Percentiles rank a stretch among this genome's conserved stretches.
Evolutionary conservation across 2,888 invertebrate genomes (phyloP).

Genomic region (Pecten maximus): DNA sequence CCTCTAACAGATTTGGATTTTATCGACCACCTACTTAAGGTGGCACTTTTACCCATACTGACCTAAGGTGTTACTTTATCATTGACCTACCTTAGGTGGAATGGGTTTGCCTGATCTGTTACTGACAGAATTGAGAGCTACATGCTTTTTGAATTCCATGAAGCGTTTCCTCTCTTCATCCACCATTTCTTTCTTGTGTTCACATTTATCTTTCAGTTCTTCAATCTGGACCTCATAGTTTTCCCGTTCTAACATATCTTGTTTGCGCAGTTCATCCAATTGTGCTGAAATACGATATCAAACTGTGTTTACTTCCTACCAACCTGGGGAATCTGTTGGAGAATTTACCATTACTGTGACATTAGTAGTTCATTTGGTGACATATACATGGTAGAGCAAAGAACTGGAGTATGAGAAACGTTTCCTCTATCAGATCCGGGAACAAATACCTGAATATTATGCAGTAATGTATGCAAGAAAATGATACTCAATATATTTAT

Average conservation of each 20-base stretch:
- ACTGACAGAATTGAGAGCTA: conserved; percentile 79
- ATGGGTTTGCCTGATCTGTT: conserved; percentile 80
- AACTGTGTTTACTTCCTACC: not conserved
- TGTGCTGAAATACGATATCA: conserved; percentile 70
- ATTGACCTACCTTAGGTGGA: conserved; percentile 72
- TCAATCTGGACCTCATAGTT: conserved; percentile 76
- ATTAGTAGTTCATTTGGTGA: too few relatives aligned
- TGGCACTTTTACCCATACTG: not conserved
- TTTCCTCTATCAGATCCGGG: too few relatives aligned
- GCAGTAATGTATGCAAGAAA: too few relatives aligned
- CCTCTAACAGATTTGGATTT: too few relatives aligned
- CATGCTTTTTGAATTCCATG: conserved; percentile 80
- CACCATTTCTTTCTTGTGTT: conserved; percentile 77
- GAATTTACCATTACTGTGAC: too few relatives aligned
- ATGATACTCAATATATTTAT: too few relatives aligned
- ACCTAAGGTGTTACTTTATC: not conserved
- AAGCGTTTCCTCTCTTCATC: conserved; percentile 79
- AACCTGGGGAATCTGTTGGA: too few relatives aligned
- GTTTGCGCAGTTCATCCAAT: conserved; percentile 78
- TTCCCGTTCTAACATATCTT: conserved; percentile 74
- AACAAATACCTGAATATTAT: too few relatives aligned
- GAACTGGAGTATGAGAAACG: too few relatives aligned
- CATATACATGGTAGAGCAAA: too few relatives aligned
- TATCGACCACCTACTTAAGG: not conserved
- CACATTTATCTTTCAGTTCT: conserved; percentile 77